Base-by-base conservation (phyloP, 2,888 invertebrate species). In the Norana najaformis region DNA sequence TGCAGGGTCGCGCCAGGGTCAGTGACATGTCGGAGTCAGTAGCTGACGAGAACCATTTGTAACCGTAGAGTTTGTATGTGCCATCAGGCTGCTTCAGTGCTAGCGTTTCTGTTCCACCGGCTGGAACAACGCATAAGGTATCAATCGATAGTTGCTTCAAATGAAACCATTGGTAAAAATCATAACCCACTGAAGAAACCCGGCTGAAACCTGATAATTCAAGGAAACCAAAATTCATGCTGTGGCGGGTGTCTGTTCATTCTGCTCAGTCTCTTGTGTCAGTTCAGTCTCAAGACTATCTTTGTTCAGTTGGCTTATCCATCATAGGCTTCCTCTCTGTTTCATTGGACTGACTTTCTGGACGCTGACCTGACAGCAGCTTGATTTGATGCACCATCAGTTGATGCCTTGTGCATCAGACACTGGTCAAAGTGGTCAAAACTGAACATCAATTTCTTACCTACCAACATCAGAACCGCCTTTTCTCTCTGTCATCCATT, bases 1-100 rank as follows among this genome's bases (percentile, higher is more conserved):
- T 95, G 5, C 94, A 94, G n/a, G 95, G 93, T 89, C 96, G 93
- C 5, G 96, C 96, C 91, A 96, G 93, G 4, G 96, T 96, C 90
- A 96, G 94, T 5, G 96, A 94, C 93, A 96, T 95, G 92, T 96
- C 95, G 11, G 96, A 95, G 93, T 96, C 96, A 20, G 96, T 95
- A 30, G 96, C 96, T 4, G 96, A 96, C 82, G 95, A 95, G 93
- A 96, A 96, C 96, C 96, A 96, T 93, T 96, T 96, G 94, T 96
- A 96, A 23, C 96, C 96, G 93, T 95, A 95, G 13, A 96, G 94
- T 36, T 92, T 94, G 92, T 95, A 95, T 53, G 92, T 92, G 37
- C 95, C 95, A 92, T 95, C 94, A 5, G 91, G 69, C 89, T 94
- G 93, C 6, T 93, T 94, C 18, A 95, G 93, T 6, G 96, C 96